These are phyloP conservation scores for Antheraea pernyi DNA, from an alignment of 1,140 invertebrate species.

Conservation along the genomic window DNA sequence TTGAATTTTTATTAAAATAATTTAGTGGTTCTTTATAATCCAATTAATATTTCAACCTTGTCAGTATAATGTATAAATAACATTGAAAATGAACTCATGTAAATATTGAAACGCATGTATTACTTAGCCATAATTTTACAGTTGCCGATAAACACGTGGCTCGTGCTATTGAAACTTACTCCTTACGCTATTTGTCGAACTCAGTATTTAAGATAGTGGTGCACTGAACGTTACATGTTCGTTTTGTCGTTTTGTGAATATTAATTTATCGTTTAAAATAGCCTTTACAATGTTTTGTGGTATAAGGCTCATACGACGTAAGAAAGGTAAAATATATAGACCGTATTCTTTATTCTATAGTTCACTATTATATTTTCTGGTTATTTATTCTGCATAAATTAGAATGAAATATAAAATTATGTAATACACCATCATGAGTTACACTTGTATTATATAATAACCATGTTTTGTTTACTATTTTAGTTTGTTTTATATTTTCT, in stretches of 20 bases:
- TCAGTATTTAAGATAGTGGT: conserved; percentile 63
- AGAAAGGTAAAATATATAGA: conserved; percentile 49
- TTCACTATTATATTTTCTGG: too few relatives aligned
- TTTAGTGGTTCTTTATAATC: too few relatives aligned
- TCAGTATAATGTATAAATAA: too few relatives aligned
- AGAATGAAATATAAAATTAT: not conserved
- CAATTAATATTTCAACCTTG: too few relatives aligned
- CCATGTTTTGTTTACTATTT: not conserved
- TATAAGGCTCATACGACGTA: conserved; percentile 53
- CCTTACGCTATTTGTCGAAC: conserved; percentile 56
- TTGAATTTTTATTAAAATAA: too few relatives aligned
- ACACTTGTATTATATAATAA: not conserved
- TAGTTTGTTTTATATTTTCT: not conserved
- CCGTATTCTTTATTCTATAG: not conserved
- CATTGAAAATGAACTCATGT: not conserved
- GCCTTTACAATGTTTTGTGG: conserved; percentile 56
- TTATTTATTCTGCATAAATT: too few relatives aligned
- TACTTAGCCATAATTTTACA: conserved; percentile 29
- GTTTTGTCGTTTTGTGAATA: conserved; percentile 23
- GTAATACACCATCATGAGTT: not conserved
- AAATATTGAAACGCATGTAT: conserved; percentile 15
- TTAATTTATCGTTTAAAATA: conserved; percentile 13
- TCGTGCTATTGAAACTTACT: conserved; percentile 35
- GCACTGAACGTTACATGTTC: conserved; percentile 52
- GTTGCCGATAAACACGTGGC: conserved; percentile 63